phyloP scores from a whole-genome alignment of 1,140 invertebrate genomes.

The Centruroides vittatus region DNA sequence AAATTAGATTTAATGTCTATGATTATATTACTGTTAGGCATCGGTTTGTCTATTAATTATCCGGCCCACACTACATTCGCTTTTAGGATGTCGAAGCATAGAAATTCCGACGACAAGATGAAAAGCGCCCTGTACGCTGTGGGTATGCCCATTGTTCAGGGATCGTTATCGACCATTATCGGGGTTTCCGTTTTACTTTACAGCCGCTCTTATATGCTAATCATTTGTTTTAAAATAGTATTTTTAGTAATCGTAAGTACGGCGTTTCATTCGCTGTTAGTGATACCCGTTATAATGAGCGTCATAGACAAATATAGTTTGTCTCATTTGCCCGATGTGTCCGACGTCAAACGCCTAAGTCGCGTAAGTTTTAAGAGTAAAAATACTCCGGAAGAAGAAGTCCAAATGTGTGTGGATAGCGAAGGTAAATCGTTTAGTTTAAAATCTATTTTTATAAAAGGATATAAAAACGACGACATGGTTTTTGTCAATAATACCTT shows the following conservation, averaged over 20 bases:
- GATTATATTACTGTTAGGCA: constrained; percentile 97
- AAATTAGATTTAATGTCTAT: constrained; percentile 93
- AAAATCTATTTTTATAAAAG: too few species aligned
- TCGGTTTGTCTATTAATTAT: constrained; percentile 94
- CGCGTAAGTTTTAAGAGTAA: too few species aligned
- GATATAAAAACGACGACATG: too few species aligned
- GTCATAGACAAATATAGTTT: too few species aligned
- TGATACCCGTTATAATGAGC: constrained; percentile 69
- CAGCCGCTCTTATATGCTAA: constrained; percentile 87
- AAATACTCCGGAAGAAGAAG: too few species aligned
- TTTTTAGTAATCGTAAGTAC: constrained; percentile 89
- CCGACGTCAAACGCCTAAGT: too few species aligned
- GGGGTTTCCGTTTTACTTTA: constrained; percentile 71
- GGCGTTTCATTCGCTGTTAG: constrained; percentile 75
- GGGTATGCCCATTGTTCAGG: constrained; percentile 88
- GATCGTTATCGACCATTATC: constrained; percentile 80
- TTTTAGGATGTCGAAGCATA: constrained; percentile 61
- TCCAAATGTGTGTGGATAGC: too few species aligned
- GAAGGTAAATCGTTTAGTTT: too few species aligned
- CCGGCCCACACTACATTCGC: constrained; percentile 93
- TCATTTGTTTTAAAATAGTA: constrained; percentile 96
- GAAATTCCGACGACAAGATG: constrained; percentile 46
- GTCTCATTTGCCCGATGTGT: too few species aligned
- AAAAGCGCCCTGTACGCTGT: constrained; percentile 72
- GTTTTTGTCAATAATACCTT: too few species aligned